Conservation (phyloP, 1,140 invertebrate species). For the Brachionus angularis region DNA sequence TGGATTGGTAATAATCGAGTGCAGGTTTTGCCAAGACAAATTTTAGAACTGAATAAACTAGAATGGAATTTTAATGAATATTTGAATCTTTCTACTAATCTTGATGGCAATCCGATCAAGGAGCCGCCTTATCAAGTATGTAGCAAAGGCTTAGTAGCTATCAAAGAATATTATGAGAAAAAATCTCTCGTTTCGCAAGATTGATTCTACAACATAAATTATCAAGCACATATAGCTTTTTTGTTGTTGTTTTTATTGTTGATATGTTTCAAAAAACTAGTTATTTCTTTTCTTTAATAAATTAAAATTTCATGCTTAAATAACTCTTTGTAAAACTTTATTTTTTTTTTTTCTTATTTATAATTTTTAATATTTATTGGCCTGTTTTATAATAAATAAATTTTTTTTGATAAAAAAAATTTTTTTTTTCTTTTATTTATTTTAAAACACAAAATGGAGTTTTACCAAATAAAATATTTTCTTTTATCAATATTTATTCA, state of each 20-base stretch:
- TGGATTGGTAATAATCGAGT: slow-evolving; percentile 57
- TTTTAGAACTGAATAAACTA: slow-evolving; percentile 51
- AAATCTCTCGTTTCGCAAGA: too few relatives aligned
- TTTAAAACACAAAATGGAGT: not conserved
- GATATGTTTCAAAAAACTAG: too few relatives aligned
- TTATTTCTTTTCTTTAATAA: not conserved
- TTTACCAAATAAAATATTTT: too few relatives aligned
- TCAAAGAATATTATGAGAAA: slow-evolving; percentile 46
- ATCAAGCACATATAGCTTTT: too few relatives aligned
- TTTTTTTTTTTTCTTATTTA: slow-evolving; percentile 8
- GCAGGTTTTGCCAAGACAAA: slow-evolving; percentile 50
- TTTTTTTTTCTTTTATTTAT: not conserved
- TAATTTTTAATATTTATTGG: too few relatives aligned
- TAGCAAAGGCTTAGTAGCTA: slow-evolving; percentile 49
- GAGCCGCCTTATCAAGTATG: slow-evolving; percentile 56
- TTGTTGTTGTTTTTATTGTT: slow-evolving; percentile 6
- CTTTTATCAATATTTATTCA: too few relatives aligned
- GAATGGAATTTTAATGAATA: slow-evolving; percentile 55
- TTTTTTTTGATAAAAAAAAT: not conserved
- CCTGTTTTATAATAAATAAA: too few relatives aligned
- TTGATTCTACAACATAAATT: too few relatives aligned
- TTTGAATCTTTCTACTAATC: slow-evolving; percentile 50
- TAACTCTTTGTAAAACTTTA: slow-evolving; percentile 1
- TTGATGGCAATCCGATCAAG: slow-evolving; percentile 55
- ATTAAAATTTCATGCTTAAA: not conserved